Evolutionary conservation across 1,140 invertebrate species (phyloP), one percentile per base, ranked within the genome.

Genomic region (Drosophila asahinai): DNA sequence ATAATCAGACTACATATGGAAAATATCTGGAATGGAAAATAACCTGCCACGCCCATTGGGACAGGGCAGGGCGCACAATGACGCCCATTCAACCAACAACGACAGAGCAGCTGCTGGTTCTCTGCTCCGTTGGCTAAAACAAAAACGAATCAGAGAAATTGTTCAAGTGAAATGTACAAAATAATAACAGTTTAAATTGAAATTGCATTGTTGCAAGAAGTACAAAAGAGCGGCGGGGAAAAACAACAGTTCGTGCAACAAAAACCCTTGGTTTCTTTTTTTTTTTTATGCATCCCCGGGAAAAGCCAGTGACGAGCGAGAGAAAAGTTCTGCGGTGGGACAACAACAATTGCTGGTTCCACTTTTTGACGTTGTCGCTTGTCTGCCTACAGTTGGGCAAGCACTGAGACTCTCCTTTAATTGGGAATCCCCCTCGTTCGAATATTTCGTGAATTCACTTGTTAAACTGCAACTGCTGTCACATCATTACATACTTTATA

Each of bases 311-410:
- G 66, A 73, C 55, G 72, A 70, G 71, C 48, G 42, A 48, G n/a
- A 75, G n/a, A 75, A 76, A 76, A 76, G 59, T 76, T 76, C 74
- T 76, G 73, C 52, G 73, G 73, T 64, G 74, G 73, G 51, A 51
- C 73, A 76, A 76, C 71, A 75, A 75, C 71, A 76, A 76, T 75
- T 75, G 71, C 75, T 64, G 59, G 66, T 40, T 59, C 43, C 51
- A 57, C 59, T 42, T 54, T 64, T 64, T 76, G 17, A 62, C 15
- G 12, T 55, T 64, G 36, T 47, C 22, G 43, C 19, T 51, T 30
- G 45, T 45, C 43, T 14, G 52, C 27, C 30, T 52, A 68, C 70
- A 73, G 63, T 68, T 73, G 48, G 52, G 47, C 15, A 51, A 27
- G 54, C 54, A 73, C 30, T 73, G 52, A 22, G 22, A 22, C 22